Evolutionary conservation across 2,113 vertebrate species (phyloP), one percentile per base, ranked within the genome.

Genomic region (Salvelinus fontinalis): DNA sequence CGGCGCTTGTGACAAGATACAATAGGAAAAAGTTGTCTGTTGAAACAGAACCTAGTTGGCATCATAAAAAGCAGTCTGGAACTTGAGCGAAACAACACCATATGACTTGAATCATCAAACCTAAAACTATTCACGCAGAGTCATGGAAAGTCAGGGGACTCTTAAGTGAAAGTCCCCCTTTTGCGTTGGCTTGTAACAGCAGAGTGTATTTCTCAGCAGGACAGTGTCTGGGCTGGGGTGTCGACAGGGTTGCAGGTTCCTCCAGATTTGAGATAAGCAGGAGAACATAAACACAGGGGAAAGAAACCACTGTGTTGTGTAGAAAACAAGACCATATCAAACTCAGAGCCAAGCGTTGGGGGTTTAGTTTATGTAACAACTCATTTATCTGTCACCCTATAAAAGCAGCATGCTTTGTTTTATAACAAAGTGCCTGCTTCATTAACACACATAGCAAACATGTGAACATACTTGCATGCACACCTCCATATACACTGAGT

Each of bases 271-370:
- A 70, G 67, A 79, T 18, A 69, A 66, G 72, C 11, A 12, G 12
- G 12, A 76, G 27, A 83, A 69, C 59, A 62, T 74, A 34, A 85
- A 81, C n/a, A 80, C 64, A 66, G 26, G 57, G 76, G 59, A 83
- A 82, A 79, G 70, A 59, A 84, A 27, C 76, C 16, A 9, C 65
- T 16, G 75, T 31, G 29, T 31, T 31, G 29, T 79, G 78, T 82
- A 34, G 31, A 6, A 34, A 4, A 34, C 34, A n/a, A 48, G 51
- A 14, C 20, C 64, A 65, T 11, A 60, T 60, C 18, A 65, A 65
- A 26, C 62, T n/a, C 31, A 34, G n/a, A 3, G 24, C 11, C 34
- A 4, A 16, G 24, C 14, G 22, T 24, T 70, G 14, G 1, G 5
- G 8, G 39, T 77, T 68, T n/a, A 29, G 22, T 6, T 64, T 54